Evolutionary conservation across 1,140 invertebrate species (phyloP), one percentile per base, ranked within the genome.

Genomic region (Drosophila obscura): DNA sequence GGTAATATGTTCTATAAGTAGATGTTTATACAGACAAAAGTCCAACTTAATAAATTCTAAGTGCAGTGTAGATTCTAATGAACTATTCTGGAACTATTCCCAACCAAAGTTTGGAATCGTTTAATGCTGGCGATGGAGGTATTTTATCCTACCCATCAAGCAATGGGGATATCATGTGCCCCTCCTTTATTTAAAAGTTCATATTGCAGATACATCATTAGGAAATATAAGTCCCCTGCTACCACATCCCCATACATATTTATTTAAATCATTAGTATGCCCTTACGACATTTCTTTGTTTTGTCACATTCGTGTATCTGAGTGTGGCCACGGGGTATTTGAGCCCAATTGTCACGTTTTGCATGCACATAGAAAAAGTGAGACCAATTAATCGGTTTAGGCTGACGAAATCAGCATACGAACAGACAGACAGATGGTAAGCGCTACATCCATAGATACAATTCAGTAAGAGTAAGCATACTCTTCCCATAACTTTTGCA

Each of bases 321-420:
- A 13, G 50, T 28, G 44, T 57, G 44, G 26, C 83, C 50, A 65
- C 83, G 79, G 83, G 83, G 79, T 77, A 82, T 62, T 41, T 56
- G 35, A 31, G 15, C 6, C 13, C 35, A 65, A 53, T 56, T 65
- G 76, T 77, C 83, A 87, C 83, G 83, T 87, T 88, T 77, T 48
- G 24, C 52, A 45, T 69, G n/a, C 16, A 55, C 45, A 53, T 39
- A 55, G 11, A 19, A 19, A 16, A 63, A 11, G 31, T 35, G 4
- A 35, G 31, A 35, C 31, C 53, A 55, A 53, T 63, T 53, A 55
- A 22, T 55, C 26, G 9, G 51, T 24, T 35, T 55, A 24, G 19
- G 11, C 11, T 46, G 6, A 46, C 9, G 24, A n/a, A 52, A 24
- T 15, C 2, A n/a, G 50, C 8, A 26, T 39, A 35, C 50, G 15